Percentiles rank a stretch among this genome's conserved stretches.
Conservation (phyloP, 2,113 vertebrate genomes). For the Pseudorasbora parva region DNA sequence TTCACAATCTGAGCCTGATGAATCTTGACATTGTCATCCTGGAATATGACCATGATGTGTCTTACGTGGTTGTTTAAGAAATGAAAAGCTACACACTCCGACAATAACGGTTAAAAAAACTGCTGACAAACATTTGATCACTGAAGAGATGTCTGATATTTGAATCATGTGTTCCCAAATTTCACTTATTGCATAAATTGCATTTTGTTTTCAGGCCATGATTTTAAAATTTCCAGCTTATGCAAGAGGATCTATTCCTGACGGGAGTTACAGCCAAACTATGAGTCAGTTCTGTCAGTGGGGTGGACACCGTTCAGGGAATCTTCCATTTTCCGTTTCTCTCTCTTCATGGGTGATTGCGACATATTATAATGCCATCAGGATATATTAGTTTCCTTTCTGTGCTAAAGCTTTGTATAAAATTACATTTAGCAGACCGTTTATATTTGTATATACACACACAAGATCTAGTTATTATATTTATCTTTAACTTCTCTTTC, state of each 20-base stretch:
- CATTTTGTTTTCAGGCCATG: not conserved
- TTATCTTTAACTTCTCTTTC: not conserved
- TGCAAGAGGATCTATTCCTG: slow-evolving; percentile 29
- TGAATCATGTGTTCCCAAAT: not conserved
- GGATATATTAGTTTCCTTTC: not conserved
- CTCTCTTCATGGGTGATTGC: not conserved
- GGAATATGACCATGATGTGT: no score
- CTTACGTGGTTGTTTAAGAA: no score
- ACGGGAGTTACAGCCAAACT: not conserved
- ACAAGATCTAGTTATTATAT: not conserved
- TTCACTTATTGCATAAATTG: slow-evolving; percentile 12
- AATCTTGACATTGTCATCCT: no score
- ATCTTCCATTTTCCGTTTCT: slow-evolving; percentile 9
- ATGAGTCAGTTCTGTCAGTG: slow-evolving; percentile 1
- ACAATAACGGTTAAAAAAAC: no score
- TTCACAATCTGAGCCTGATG: no score
- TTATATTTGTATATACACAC: not conserved
- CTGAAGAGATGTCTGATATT: no score
- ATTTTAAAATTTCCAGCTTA: slow-evolving; percentile 11
- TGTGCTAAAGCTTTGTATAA: not conserved
- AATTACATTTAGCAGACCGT: not conserved
- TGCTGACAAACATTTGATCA: not conserved
- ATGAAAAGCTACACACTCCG: no score
- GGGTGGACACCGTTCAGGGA: not conserved
- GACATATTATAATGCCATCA: not conserved